Evolutionary conservation across 2,113 vertebrate genomes (phyloP).

Genomic region (Etheostoma spectabile): DNA sequence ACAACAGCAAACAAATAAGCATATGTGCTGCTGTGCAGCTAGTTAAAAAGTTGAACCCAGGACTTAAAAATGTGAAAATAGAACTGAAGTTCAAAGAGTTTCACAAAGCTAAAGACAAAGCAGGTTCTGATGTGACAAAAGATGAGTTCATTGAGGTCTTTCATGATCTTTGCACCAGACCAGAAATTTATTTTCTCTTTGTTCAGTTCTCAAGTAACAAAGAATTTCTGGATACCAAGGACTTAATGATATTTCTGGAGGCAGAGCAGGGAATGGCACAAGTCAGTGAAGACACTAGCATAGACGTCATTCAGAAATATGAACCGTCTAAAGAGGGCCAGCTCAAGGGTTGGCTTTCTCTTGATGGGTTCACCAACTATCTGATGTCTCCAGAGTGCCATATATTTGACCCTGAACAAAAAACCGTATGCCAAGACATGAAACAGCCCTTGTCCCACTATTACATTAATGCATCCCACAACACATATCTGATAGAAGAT

Average conservation of each 20-base stretch:
- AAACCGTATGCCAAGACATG: conserved; percentile 97
- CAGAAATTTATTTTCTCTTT: conserved; percentile 98
- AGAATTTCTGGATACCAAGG: conserved; percentile 96
- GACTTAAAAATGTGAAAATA: conserved; percentile 95
- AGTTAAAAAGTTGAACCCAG: conserved; percentile 93
- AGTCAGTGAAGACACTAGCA: conserved; percentile 94
- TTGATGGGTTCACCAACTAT: conserved; percentile 97
- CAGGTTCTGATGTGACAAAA: conserved; percentile 87
- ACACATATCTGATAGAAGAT: conserved; percentile 98
- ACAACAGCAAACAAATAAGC: conserved; percentile 86
- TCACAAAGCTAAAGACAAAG: conserved; percentile 94
- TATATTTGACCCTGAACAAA: conserved; percentile 97
- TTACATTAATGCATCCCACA: conserved; percentile 98
- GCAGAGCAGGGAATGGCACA: conserved; percentile 98
- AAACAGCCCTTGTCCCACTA: conserved; percentile 97
- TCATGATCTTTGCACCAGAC: conserved; percentile 97
- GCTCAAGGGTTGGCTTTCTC: conserved; percentile 93
- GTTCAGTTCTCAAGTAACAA: conserved; percentile 99
- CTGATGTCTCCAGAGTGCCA: conserved; percentile 97
- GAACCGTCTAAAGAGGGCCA: conserved; percentile 95
- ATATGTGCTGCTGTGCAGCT: conserved; percentile 92
- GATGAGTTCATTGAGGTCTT: conserved; percentile 99
- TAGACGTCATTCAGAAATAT: conserved; percentile 94
- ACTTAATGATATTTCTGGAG: conserved; percentile 99
- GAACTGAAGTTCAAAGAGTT: conserved; percentile 98